These are phyloP conservation scores for Notiomystis cincta DNA, from an alignment of 2,113 vertebrate genomes.

Conservation along the genomic window DNA sequence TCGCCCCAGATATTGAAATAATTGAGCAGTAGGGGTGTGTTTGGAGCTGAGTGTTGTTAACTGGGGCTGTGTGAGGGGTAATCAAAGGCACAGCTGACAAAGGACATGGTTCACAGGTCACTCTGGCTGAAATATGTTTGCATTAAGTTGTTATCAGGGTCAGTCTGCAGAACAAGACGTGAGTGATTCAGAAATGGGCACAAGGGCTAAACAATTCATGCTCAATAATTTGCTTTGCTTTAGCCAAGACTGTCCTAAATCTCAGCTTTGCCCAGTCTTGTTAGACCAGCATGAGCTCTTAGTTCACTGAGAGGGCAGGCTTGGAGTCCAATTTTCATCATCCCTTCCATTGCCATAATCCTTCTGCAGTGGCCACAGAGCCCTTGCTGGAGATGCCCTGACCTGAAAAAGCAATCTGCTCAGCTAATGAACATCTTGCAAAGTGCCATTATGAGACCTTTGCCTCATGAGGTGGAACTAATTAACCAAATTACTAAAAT, in stretches of 20 bases:
- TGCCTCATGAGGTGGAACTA: constrained; percentile 27
- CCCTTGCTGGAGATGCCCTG: neutral
- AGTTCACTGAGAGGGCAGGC: neutral
- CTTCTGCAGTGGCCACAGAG: neutral
- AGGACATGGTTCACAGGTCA: neutral
- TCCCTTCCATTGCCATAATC: neutral
- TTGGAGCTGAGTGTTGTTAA: neutral
- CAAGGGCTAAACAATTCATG: neutral
- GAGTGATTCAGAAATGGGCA: neutral
- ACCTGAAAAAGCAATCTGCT: constrained; percentile 14
- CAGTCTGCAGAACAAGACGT: neutral
- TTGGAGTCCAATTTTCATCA: neutral
- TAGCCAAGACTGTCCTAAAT: neutral
- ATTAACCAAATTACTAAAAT: constrained; percentile 45
- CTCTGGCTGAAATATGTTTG: constrained; percentile 1
- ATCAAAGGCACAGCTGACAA: constrained; percentile 20
- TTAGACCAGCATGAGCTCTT: neutral
- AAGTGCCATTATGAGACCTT: constrained; percentile 7
- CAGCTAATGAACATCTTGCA: constrained; percentile 17
- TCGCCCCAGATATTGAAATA: neutral
- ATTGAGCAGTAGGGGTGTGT: neutral
- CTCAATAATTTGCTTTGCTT: neutral
- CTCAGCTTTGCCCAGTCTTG: neutral
- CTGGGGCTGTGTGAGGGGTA: neutral
- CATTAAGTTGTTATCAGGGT: neutral